These are phyloP conservation scores for Scylla paramamosain DNA, from an alignment of 1,140 invertebrate species.

Conservation along the genomic window DNA sequence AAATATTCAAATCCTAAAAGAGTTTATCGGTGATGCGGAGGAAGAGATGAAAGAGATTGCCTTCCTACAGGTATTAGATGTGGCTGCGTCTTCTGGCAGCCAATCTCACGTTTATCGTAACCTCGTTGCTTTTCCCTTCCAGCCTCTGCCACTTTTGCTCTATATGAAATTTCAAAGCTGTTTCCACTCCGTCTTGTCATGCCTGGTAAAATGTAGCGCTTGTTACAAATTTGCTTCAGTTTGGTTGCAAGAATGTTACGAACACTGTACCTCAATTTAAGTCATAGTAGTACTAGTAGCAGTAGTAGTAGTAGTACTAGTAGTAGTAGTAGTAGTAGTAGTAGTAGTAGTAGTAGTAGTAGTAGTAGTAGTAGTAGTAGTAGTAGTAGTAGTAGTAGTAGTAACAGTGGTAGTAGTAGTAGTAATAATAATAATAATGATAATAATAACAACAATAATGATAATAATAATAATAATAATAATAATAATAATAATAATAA, in stretches of 20 bases:
- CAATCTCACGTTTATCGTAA: background rate
- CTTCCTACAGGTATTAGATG: background rate
- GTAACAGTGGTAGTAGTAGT: background rate
- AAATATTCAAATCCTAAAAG: background rate
- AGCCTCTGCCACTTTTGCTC: background rate
- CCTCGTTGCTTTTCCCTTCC: background rate
- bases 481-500: no score
- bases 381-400: slow-evolving; percentile 6
- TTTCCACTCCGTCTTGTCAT: background rate
- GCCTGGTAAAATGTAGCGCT: background rate
- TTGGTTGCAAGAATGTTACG: no score
- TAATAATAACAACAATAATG: background rate
- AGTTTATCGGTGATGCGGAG: background rate
- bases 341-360: background rate
- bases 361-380: background rate
- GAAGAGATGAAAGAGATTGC: background rate
- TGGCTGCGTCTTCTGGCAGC: background rate
- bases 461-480: no score
- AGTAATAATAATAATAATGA: background rate
- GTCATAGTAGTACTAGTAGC: background rate
- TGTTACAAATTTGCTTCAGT: background rate
- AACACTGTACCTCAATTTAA: no score
- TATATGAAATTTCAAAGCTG: background rate
- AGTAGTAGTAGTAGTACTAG: background rate
- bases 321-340: background rate